Evolutionary conservation across 2,888 invertebrate species (phyloP), one percentile per base, ranked within the genome.

Genomic region (Megamerina dolium): DNA sequence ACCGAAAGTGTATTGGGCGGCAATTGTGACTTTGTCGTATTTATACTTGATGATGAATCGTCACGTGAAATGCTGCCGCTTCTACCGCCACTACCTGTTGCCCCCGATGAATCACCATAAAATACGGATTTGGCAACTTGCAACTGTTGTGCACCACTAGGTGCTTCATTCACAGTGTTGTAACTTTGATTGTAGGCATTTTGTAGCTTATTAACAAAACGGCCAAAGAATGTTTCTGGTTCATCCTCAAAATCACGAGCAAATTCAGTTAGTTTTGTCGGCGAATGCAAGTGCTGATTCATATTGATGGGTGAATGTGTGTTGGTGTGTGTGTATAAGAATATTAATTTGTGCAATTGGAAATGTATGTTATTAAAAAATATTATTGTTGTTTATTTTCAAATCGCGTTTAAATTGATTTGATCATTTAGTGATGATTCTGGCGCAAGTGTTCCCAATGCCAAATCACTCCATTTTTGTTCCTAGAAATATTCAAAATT

Each of bases 231-330:
- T 3, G 69, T 63, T 39, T 71, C 72, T 1, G 70, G 68, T 31
- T 70, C 69, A 36, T 69, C 70, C 46, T 71, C 72, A 48, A 72
- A 72, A 46, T 66, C 60, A 14, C 72, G 83, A 39, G 85, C 83
- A 63, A 88, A 88, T 67, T 87, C 85, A 9, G 87, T 87, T 48
- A 87, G 71, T 63, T 82, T 80, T 12, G 79, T 77, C 35, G 79
- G 77, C 3, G 81, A 80, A 57, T 81, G 77, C 54, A 80, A 68
- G 57, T 81, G 78, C 56, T 75, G 77, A 61, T 76, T 76, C 75
- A 78, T 75, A 49, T 59, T 64, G 40, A 37, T 50, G 10, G 12
- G 8, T 4, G 3, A n/a, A 29, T 20, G 12, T 27, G 13, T n/a
- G 3, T 27, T 27, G 27, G 13, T n/a, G 36, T 45, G n/a, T n/a